phyloP scores from a whole-genome alignment of 2,888 invertebrate species.

The Calameuta filiformis region DNA sequence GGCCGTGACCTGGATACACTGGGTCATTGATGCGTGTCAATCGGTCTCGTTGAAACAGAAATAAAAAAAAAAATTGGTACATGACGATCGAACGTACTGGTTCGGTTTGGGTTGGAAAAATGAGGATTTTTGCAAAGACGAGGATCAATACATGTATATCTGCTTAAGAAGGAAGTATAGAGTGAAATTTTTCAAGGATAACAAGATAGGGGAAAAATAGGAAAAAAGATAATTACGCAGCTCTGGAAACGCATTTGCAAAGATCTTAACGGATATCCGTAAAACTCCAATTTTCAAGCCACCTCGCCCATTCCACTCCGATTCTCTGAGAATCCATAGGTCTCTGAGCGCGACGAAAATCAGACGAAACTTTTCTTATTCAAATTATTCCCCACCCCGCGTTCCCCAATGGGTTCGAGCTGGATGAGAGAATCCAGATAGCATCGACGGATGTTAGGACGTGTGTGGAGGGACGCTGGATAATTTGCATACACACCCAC shows the following conservation, averaged over 20 bases:
- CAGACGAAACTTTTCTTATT: constrained; percentile 19
- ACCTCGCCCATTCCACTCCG: not conserved
- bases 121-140: not conserved
- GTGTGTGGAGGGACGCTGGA: not conserved
- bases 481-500: constrained; percentile 6
- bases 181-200: not conserved
- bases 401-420: not conserved
- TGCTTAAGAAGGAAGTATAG: not conserved
- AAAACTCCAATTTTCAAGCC: not conserved
- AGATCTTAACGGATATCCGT: not conserved
- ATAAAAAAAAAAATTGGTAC: not conserved
- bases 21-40: not conserved
- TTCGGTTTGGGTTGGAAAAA: not conserved
- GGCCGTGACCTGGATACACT: not conserved
- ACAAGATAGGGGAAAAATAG: not conserved
- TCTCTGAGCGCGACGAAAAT: not conserved
- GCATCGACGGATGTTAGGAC: constrained; percentile 12
- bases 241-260: not conserved
- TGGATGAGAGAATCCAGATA: constrained; percentile 20
- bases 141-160: too few relatives aligned
- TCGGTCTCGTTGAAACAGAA: not conserved
- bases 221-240: not conserved
- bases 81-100: not conserved
- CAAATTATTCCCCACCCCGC: constrained; percentile 12
- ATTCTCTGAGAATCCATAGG: not conserved